Percentiles rank a stretch among this genome's conserved stretches.
Evolutionary conservation across 2,113 vertebrate species (phyloP).

Genomic region (Nerophis ophidion): DNA sequence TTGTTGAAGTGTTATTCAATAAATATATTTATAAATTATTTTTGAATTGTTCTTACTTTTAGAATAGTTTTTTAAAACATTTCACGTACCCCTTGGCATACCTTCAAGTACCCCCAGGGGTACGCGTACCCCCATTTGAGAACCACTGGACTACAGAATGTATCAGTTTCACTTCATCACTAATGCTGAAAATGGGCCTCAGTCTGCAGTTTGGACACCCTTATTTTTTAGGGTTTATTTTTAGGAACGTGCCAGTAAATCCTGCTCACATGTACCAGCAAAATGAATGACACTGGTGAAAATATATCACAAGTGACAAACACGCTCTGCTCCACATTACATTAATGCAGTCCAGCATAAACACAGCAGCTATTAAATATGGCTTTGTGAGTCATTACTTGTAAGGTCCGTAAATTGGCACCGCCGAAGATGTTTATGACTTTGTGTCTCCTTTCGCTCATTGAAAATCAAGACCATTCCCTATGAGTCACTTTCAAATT

Average conservation of each 20-base stretch:
- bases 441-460: slow-evolving; percentile 23
- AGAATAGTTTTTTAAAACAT: too few species aligned
- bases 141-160: too few species aligned
- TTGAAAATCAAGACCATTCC: slow-evolving; percentile 21
- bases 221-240: too few species aligned
- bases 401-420: slow-evolving; percentile 17
- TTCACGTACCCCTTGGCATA: too few species aligned
- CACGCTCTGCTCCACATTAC: slow-evolving; percentile 31
- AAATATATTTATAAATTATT: too few species aligned
- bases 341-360: slow-evolving; percentile 27
- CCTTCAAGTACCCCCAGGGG: too few species aligned
- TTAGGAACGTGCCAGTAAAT: neutral
- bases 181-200: too few species aligned
- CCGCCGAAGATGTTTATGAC: slow-evolving; percentile 17
- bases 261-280: neutral
- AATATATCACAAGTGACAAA: slow-evolving; percentile 9
- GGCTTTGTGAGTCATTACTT: slow-evolving; percentile 28
- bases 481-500: slow-evolving; percentile 17
- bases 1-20: too few species aligned
- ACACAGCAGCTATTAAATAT: slow-evolving; percentile 29
- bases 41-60: too few species aligned
- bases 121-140: too few species aligned
- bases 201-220: too few species aligned
- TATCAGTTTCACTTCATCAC: too few species aligned
- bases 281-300: neutral